phyloP scores from a whole-genome alignment of 2,113 vertebrate genomes.

The Dasyornis broadbenti region DNA sequence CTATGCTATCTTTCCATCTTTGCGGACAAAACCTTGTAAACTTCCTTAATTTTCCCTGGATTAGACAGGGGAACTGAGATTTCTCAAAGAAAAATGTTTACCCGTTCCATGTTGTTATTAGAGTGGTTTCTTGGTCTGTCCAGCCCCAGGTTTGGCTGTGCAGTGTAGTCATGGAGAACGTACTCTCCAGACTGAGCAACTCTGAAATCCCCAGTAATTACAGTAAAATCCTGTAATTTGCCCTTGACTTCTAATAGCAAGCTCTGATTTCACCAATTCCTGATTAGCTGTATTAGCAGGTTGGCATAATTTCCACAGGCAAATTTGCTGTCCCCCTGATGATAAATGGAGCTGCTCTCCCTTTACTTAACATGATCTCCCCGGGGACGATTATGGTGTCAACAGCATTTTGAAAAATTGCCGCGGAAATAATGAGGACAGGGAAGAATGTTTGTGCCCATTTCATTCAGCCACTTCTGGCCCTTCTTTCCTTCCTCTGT shows the following conservation, averaged over 20 bases:
- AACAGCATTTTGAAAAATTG: constrained; percentile 29
- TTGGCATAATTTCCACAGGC: not conserved
- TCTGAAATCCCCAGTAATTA: not conserved
- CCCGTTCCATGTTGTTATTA: not conserved
- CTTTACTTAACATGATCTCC: constrained; percentile 12
- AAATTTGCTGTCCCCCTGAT: not conserved
- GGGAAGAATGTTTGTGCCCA: not conserved
- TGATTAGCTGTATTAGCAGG: not conserved
- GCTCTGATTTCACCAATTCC: not conserved
- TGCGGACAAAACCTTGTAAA: not conserved
- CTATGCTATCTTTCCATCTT: not conserved
- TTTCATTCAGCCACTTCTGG: not conserved
- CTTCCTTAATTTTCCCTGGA: not conserved
- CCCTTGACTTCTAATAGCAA: not conserved
- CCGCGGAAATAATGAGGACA: not conserved
- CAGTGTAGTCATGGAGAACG: not conserved
- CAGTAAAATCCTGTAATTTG: not conserved
- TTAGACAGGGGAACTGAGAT: not conserved
- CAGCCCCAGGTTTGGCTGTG: not conserved
- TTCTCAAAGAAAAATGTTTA: not conserved
- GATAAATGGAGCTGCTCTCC: not conserved
- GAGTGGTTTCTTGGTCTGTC: not conserved
- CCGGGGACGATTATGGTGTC: not conserved
- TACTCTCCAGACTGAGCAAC: not conserved
- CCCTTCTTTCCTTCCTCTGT: not conserved